phyloP scores from a whole-genome alignment of 2,888 invertebrate species.

The Protophormia terraenovae region DNA sequence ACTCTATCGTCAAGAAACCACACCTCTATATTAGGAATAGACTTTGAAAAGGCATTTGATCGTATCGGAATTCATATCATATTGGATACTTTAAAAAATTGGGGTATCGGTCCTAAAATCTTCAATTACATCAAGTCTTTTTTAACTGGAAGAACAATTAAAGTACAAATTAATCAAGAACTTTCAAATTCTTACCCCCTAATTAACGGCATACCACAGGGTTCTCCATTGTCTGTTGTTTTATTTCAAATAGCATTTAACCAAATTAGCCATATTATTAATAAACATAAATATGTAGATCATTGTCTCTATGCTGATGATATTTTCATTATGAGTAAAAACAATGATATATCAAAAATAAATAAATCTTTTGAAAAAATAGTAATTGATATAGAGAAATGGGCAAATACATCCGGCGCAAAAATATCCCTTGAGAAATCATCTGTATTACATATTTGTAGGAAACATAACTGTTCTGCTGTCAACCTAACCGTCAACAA shows the following conservation, averaged over 20 bases:
- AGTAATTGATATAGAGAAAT: not conserved
- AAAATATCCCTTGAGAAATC: conserved; percentile 16
- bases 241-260: conserved; percentile 51
- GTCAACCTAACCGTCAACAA: not conserved
- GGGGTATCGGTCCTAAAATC: conserved; percentile 11
- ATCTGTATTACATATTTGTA: not conserved
- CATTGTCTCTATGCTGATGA: conserved; percentile 64
- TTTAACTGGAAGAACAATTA: not conserved
- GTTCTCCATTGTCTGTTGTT: conserved; percentile 35
- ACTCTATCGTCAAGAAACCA: conserved; percentile 11
- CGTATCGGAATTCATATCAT: conserved; percentile 45
- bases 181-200: conserved; percentile 20
- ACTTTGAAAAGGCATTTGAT: conserved; percentile 44
- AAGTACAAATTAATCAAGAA: not conserved
- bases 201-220: not conserved
- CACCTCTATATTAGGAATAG: too few species aligned
- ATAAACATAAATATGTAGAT: conserved; percentile 40
- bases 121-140: not conserved
- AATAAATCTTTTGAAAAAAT: not conserved
- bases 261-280: conserved; percentile 38
- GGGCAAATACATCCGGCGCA: conserved; percentile 14
- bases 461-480: not conserved
- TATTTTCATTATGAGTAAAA: conserved; percentile 47
- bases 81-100: conserved; percentile 12
- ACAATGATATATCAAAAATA: not conserved